Percentiles rank a stretch among this genome's conserved stretches.
Conservation (phyloP, 2,113 vertebrate genomes). For the Holacanthus passer region DNA sequence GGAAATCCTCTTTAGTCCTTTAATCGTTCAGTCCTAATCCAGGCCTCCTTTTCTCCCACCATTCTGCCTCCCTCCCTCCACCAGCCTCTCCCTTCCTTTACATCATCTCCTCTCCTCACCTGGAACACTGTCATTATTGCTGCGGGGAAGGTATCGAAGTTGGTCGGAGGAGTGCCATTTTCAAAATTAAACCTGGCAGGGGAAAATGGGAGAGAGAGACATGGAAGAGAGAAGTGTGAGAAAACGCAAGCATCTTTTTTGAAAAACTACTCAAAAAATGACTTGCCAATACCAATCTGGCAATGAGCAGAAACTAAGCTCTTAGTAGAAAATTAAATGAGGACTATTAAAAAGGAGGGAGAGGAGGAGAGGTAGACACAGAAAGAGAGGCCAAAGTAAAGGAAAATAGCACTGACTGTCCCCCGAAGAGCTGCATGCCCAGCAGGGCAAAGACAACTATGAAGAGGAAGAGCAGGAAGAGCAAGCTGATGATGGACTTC, state of each 20-base stretch:
- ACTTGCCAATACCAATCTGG: neutral
- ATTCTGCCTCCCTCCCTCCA: neutral
- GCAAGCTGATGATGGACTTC: conserved; percentile 98
- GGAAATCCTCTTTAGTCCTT: conserved; percentile 44
- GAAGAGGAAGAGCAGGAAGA: conserved; percentile 98
- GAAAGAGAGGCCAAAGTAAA: neutral
- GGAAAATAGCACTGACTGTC: conserved; percentile 89
- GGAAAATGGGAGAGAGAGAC: neutral
- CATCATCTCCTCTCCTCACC: conserved; percentile 79
- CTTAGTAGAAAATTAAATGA: conserved; percentile 22
- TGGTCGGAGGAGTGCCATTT: conserved; percentile 93
- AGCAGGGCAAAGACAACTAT: conserved; percentile 96
- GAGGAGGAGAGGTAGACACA: conserved; percentile 8
- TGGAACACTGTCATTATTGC: conserved; percentile 99
- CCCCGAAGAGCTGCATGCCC: conserved; percentile 98
- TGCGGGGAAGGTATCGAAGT: conserved; percentile 98
- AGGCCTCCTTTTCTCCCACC: conserved; percentile 5
- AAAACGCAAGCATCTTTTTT: neutral
- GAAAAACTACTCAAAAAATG: neutral
- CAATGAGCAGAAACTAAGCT: conserved; percentile 38
- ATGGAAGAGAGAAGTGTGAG: neutral
- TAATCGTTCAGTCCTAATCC: conserved; percentile 36
- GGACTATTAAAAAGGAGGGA: conserved; percentile 2
- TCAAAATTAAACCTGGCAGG: conserved; percentile 89
- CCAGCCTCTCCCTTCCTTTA: neutral